Evolutionary conservation across 2,888 invertebrate genomes (phyloP), one percentile per base, ranked within the genome.

Genomic region (Diogma glabrata): DNA sequence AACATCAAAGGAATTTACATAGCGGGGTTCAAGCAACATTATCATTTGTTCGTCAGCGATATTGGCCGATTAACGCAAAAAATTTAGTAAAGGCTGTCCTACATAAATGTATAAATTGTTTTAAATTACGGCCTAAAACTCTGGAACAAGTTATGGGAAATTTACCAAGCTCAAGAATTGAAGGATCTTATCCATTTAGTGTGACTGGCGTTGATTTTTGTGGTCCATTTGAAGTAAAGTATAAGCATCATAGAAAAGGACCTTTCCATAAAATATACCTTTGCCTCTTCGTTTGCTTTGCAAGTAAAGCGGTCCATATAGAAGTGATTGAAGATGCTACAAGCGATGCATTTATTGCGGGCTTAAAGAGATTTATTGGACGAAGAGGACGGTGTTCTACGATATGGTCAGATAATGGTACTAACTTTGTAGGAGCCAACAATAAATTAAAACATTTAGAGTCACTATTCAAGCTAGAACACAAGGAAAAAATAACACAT

Each of bases 241-340:
- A 40, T 40, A 20, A 20, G 22, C 20, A 20, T 4, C 23, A 22
- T 10, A 7, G 43, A 48, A 20, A 19, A 20, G 22, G 36, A 22
- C 2, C 36, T 3, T n/a, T 30, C 8, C 10, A 20, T 2, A 48
- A 48, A 14, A 24, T 26, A n/a, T 45, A 50, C 14, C n/a, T 46
- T 23, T 59, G 57, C 49, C 30, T 59, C 7, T 60, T 58, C 54
- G 56, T 58, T n/a, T 57, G 58, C 49, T 50, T 60, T 28, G 5
- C 7, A 3, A 40, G 17, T 17, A 40, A 49, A n/a, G 38, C 28
- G 4, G 17, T 40, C n/a, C 40, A 45, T 23, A 30, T 47, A 10
- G 51, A 46, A 26, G 45, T 46, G 9, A 45, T 45, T 3, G 28
- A 28, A 20, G 45, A 7, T 23, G n/a, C n/a, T n/a, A n/a, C n/a